Evolutionary conservation across 2,113 vertebrate species (phyloP), one percentile per base, ranked within the genome.

Genomic region (Lasiurus borealis): DNA sequence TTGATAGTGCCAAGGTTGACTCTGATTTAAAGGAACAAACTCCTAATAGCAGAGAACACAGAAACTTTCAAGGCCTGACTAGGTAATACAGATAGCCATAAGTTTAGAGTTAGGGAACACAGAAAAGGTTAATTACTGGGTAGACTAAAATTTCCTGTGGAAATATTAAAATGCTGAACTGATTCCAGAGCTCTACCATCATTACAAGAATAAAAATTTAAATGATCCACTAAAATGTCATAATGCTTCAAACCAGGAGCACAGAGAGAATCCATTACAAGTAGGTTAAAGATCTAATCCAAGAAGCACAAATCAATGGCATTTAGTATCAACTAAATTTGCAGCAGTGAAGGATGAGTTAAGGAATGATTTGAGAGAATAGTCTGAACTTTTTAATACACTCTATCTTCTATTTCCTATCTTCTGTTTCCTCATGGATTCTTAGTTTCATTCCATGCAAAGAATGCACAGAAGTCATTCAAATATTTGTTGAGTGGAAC

Each of bases 11-110:
- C n/a, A 76, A 59, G 19, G 25, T 0, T 31, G 82, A 59, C 73
- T 85, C 94, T 72, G 68, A 8, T 64, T 94, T 77, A 94, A 96
- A 85, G 80, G 31, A 80, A 94, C 25, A 81, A 89, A 92, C 9
- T 76, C 71, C 27, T 80, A 78, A 40, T 25, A 88, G 89, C 52
- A 95, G 44, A 85, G 36, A 93, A 85, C 36, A 95, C 14, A 89
- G 84, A 69, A 34, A 14, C 48, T 92, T 82, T 72, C 23, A 90
- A 88, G 66, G 27, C 31, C 88, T 88, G 44, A 36, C 29, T 59
- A 93, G 31, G 34, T 75, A 91, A 84, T 44, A 80, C 1, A 62
- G 25, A 29, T 13, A 36, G 57, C n/a, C 84, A 80, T 59, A 77
- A 92, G 27, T 50, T 93, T 68, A 90, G 88, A 81, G 54, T 93